Conservation (phyloP, 2,797 vertebrate genomes). For the Lacerta viridis region DNA sequence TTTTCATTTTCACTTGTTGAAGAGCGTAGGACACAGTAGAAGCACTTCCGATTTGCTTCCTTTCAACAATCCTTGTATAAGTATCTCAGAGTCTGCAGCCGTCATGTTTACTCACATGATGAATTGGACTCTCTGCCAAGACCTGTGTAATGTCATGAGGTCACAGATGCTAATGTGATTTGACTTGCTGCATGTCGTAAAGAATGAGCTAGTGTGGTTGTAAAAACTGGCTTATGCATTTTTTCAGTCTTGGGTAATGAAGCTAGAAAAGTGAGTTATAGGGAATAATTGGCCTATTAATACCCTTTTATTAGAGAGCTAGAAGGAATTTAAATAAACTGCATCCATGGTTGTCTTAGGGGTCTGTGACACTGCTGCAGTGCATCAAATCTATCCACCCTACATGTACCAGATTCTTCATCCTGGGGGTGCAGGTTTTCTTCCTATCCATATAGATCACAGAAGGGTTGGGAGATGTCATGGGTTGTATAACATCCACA, state of each 20-base stretch:
- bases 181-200: conserved; percentile 17
- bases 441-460: background rate
- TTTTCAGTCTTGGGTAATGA: background rate
- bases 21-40: background rate
- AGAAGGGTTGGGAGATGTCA: background rate
- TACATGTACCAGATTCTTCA: background rate
- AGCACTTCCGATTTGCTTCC: conserved; percentile 29
- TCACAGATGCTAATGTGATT: background rate
- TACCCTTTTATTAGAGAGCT: background rate
- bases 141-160: background rate
- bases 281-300: conserved; percentile 13
- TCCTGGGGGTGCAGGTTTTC: background rate
- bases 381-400: background rate
- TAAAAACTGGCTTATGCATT: background rate
- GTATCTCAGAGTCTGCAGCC: background rate
- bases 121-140: conserved; percentile 29
- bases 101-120: background rate
- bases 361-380: background rate
- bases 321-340: background rate
- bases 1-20: background rate
- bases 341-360: background rate
- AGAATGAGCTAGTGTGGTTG: background rate
- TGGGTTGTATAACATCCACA: background rate
- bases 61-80: background rate
- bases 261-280: background rate